These are phyloP conservation scores for Parnassius apollo DNA, from an alignment of 2,888 invertebrate genomes.

Conservation along the genomic window DNA sequence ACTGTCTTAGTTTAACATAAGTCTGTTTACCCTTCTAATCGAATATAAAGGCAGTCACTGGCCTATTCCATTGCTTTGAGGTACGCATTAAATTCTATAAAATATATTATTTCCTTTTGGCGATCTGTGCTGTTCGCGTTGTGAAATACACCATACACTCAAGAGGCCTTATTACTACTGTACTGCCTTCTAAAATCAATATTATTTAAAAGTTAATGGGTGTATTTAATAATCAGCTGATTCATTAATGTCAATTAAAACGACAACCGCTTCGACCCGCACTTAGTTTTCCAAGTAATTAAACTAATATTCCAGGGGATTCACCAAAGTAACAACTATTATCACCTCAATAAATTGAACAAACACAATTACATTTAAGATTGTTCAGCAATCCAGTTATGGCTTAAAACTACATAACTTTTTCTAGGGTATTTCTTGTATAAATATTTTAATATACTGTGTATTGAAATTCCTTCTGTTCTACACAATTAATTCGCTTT, in stretches of 20 bases:
- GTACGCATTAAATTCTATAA: no score
- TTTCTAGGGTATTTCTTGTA: no score
- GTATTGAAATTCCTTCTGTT: no score
- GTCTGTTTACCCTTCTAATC: no score
- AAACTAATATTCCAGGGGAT: conserved; percentile 20
- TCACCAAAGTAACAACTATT: conserved; percentile 11
- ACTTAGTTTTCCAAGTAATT: conserved; percentile 19
- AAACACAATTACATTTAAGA: conserved; percentile 10
- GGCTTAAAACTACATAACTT: no score
- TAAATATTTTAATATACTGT: no score
- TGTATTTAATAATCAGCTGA: conserved; percentile 17
- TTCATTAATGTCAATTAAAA: conserved; percentile 18
- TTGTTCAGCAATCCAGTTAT: not conserved
- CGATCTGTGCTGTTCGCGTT: not conserved
- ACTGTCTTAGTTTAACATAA: no score
- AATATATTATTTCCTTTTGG: no score
- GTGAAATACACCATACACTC: not conserved
- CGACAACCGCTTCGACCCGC: conserved; percentile 10
- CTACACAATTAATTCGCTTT: no score
- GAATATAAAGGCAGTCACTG: no score
- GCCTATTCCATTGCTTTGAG: no score
- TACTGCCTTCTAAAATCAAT: not conserved
- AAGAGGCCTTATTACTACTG: not conserved
- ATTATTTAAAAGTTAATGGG: conserved; percentile 10
- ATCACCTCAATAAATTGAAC: conserved; percentile 9